Evolutionary conservation across 2,888 invertebrate genomes (phyloP).

Genomic region (Uloborus plumipes): DNA sequence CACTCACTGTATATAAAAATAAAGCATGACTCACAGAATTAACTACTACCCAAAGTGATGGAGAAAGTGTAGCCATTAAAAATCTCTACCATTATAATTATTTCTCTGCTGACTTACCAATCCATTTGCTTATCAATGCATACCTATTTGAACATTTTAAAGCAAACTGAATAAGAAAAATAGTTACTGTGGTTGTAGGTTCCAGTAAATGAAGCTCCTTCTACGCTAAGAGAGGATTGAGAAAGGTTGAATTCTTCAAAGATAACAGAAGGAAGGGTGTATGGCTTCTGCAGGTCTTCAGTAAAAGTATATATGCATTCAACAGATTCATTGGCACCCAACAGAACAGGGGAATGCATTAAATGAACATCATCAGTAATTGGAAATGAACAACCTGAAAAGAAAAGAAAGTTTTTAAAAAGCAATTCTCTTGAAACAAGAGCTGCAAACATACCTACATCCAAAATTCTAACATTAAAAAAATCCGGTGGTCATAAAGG

Average conservation of each 20-base stretch:
- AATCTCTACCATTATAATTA: too few species aligned
- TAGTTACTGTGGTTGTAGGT: constrained; percentile 2
- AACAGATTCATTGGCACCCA: neutral
- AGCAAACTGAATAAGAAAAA: neutral
- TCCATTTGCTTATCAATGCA: too few species aligned
- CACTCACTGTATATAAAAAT: too few species aligned
- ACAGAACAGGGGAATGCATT: constrained; percentile 28
- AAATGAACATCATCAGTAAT: neutral
- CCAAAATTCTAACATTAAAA: too few species aligned
- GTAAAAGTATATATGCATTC: neutral
- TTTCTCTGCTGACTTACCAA: too few species aligned
- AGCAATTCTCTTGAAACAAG: too few species aligned
- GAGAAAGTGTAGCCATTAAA: too few species aligned
- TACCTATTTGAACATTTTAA: too few species aligned
- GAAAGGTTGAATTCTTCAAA: constrained; percentile 31
- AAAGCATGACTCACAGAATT: too few species aligned
- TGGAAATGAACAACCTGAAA: constrained; percentile 12
- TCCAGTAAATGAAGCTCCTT: neutral
- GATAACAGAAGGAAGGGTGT: neutral
- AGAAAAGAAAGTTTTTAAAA: neutral
- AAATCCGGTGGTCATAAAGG: too few species aligned
- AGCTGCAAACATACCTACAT: too few species aligned
- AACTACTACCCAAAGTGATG: too few species aligned
- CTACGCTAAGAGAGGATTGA: neutral
- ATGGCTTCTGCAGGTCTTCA: neutral